A percentile compares a stretch with the other conserved stretches of the same genome.
These are phyloP conservation scores for Acleris cristana DNA, from an alignment of 2,888 invertebrate species.

Conservation along the genomic window DNA sequence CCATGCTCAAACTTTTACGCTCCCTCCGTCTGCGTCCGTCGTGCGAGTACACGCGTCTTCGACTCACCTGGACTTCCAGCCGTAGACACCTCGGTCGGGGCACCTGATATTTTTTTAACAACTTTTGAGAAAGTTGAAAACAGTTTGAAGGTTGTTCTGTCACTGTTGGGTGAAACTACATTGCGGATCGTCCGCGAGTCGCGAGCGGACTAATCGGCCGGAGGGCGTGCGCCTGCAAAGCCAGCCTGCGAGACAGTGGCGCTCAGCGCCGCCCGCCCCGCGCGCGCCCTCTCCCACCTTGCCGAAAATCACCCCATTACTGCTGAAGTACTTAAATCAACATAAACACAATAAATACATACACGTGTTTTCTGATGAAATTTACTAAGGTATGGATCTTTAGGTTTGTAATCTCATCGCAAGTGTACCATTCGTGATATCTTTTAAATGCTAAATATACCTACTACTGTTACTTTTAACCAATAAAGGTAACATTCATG, in stretches of 20 bases:
- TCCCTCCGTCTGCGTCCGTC: slow-evolving; percentile 49
- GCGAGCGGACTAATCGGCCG: slow-evolving; percentile 45
- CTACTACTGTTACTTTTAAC: too few species aligned
- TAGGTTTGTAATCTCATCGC: too few species aligned
- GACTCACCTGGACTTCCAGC: slow-evolving; percentile 65
- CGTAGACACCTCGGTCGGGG: slow-evolving; percentile 52
- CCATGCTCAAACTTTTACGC: slow-evolving; percentile 67
- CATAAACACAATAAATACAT: slow-evolving; percentile 20
- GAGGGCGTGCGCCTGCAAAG: slow-evolving; percentile 55
- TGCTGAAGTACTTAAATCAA: slow-evolving; percentile 21
- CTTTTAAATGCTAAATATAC: too few species aligned
- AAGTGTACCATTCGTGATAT: too few species aligned
- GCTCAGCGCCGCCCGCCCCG: slow-evolving; percentile 23
- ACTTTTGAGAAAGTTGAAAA: slow-evolving; percentile 65
- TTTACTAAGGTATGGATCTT: not conserved
- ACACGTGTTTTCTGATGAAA: not conserved
- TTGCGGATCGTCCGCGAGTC: slow-evolving; percentile 57
- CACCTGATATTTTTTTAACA: slow-evolving; percentile 58
- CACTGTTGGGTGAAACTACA: slow-evolving; percentile 55
- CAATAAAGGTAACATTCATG: too few species aligned
- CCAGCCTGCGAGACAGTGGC: slow-evolving; percentile 44
- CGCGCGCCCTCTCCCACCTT: slow-evolving; percentile 31
- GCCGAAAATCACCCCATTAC: slow-evolving; percentile 33
- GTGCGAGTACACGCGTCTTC: slow-evolving; percentile 42
- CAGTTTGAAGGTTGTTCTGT: slow-evolving; percentile 64